Evolutionary conservation across 2,113 vertebrate species (phyloP), one percentile per base, ranked within the genome.

Genomic region (Catharus fuscescens): DNA sequence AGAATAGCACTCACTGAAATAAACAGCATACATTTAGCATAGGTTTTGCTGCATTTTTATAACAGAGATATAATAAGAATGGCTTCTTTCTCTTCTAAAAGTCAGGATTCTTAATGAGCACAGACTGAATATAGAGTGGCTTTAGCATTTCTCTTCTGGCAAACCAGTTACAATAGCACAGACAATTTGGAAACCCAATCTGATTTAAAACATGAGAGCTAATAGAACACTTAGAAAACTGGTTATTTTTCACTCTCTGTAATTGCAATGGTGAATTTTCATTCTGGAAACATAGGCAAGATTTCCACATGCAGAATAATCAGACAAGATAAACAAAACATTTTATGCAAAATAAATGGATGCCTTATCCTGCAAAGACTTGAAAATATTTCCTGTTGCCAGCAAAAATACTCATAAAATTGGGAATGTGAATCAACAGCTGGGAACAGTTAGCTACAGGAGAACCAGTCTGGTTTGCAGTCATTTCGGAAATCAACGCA

Each of bases 351-450:
- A 89, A 89, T 52, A 93, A 88, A 90, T 26, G 29, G 34, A 62
- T 76, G 16, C 9, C 32, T 89, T 79, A 53, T n/a, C 45, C 80
- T 38, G 31, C 45, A 61, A 90, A 94, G 84, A 82, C 78, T 76
- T 82, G 31, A 90, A 93, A 90, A 83, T 72, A 80, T 67, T 69
- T 61, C 79, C 85, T 65, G 12, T 20, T 86, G 93, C 85, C 85
- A 96, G 64, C 21, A 90, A 79, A 94, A 96, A 90, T 24, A 90
- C 79, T 90, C 74, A 94, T 90, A 90, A 91, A 84, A 88, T 76
- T 21, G n/a, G 84, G 91, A 79, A 95, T 97, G 93, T 54, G 74
- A 50, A 87, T 20, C 32, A 69, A 59, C 93, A 95, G 91, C 95
- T 94, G 89, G 91, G 66, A 94, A 47, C 53, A 72, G 87, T 93